Evolutionary conservation across 2,797 vertebrate genomes (phyloP).

Genomic region (Numenius phaeopus): DNA sequence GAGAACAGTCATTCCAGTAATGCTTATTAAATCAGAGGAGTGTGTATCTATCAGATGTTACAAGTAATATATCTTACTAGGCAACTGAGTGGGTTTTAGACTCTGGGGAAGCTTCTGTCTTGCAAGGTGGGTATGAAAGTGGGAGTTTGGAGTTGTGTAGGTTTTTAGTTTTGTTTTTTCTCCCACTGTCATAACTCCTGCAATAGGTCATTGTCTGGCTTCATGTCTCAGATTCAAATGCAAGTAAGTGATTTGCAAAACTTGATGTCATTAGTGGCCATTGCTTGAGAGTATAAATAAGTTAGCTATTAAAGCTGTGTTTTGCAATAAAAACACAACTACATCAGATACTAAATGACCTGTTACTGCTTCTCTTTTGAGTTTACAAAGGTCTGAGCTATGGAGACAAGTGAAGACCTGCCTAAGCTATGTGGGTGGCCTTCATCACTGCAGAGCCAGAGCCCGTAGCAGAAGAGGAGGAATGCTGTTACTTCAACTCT

Average conservation of each 20-base stretch:
- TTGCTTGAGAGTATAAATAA: not conserved
- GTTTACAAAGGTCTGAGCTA: not conserved
- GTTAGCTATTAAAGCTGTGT: not conserved
- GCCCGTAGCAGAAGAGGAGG: not conserved
- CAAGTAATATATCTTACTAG: not conserved
- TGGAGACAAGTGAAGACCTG: not conserved
- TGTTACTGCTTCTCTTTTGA: not conserved
- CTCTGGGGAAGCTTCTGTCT: not conserved
- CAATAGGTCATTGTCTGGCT: not conserved
- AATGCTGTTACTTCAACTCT: not conserved
- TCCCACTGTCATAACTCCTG: not conserved
- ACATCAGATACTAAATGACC: not conserved
- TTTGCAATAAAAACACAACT: not conserved
- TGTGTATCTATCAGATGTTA: not conserved
- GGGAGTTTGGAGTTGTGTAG: not conserved
- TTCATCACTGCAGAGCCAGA: not conserved
- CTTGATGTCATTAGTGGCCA: not conserved
- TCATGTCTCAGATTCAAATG: not conserved
- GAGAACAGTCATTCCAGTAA: not conserved
- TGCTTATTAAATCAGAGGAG: not conserved
- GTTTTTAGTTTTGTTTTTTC: not conserved
- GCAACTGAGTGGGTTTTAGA: not conserved
- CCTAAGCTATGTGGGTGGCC: not conserved
- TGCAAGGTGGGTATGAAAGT: not conserved
- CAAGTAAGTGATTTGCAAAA: not conserved